These are phyloP conservation scores for Micrastur ruficollis DNA, from an alignment of 2,797 vertebrate species.

Conservation along the genomic window DNA sequence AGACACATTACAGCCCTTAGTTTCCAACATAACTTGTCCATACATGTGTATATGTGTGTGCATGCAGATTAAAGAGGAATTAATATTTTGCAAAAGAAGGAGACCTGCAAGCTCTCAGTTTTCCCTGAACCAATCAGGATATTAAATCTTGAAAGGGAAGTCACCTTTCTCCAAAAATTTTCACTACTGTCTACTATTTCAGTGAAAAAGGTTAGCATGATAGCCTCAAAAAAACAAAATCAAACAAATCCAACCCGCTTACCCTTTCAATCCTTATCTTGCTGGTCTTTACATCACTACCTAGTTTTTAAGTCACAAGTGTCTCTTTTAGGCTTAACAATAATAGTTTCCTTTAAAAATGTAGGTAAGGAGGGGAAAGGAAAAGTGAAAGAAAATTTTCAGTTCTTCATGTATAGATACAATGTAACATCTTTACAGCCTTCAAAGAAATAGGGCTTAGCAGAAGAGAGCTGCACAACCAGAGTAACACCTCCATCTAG, in stretches of 20 bases:
- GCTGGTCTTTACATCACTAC: not conserved
- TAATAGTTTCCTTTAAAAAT: not conserved
- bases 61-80: not conserved
- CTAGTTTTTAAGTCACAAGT: not conserved
- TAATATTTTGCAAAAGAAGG: not conserved
- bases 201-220: not conserved
- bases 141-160: not conserved
- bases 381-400: not conserved
- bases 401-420: not conserved
- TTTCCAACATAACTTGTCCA: not conserved
- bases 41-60: too few species aligned
- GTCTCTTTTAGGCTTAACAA: not conserved
- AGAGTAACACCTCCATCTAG: slow-evolving; percentile 59
- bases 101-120: not conserved
- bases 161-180: not conserved
- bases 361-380: not conserved
- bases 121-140: not conserved
- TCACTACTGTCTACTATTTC: not conserved
- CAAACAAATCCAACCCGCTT: not conserved
- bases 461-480: not conserved
- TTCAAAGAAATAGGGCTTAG: not conserved
- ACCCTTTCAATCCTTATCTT: not conserved
- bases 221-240: not conserved
- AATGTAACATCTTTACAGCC: not conserved
- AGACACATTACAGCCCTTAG: not conserved